These are phyloP conservation scores for Pseudomugil gertrudae DNA, from an alignment of 2,797 vertebrate genomes.

Conservation along the genomic window DNA sequence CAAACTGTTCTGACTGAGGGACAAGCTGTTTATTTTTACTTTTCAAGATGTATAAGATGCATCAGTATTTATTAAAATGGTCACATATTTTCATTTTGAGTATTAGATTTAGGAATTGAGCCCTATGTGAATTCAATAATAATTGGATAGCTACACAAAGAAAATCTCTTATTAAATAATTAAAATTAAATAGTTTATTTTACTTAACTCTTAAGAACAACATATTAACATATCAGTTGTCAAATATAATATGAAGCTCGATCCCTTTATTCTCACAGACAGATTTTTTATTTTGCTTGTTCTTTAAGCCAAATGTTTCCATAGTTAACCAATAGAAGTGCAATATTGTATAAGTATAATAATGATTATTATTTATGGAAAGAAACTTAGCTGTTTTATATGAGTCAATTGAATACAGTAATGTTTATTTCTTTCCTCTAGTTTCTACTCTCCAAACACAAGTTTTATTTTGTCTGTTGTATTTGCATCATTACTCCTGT, in stretches of 20 bases:
- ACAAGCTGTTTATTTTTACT: conserved; percentile 16
- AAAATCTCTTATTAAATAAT: not conserved
- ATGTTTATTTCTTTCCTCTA: not conserved
- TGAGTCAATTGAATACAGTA: not conserved
- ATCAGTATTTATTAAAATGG: conserved; percentile 9
- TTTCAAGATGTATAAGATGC: not conserved
- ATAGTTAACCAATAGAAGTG: not conserved
- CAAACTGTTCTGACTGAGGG: conserved; percentile 29
- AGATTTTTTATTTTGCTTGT: too few relatives aligned
- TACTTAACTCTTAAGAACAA: too few relatives aligned
- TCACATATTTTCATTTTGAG: not conserved
- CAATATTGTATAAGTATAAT: too few relatives aligned
- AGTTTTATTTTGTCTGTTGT: not conserved
- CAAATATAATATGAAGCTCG: too few relatives aligned
- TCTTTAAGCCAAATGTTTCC: not conserved
- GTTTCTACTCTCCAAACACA: conserved; percentile 10
- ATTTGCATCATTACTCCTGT: conserved; percentile 15
- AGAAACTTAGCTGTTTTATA: not conserved
- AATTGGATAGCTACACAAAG: not conserved
- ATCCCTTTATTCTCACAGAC: too few relatives aligned
- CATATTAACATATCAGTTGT: too few relatives aligned
- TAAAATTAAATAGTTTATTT: too few relatives aligned
- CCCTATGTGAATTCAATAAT: not conserved
- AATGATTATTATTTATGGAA: not conserved
- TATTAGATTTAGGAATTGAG: not conserved